These are phyloP conservation scores for Huso huso DNA, from an alignment of 2,797 vertebrate genomes.

Conservation along the genomic window DNA sequence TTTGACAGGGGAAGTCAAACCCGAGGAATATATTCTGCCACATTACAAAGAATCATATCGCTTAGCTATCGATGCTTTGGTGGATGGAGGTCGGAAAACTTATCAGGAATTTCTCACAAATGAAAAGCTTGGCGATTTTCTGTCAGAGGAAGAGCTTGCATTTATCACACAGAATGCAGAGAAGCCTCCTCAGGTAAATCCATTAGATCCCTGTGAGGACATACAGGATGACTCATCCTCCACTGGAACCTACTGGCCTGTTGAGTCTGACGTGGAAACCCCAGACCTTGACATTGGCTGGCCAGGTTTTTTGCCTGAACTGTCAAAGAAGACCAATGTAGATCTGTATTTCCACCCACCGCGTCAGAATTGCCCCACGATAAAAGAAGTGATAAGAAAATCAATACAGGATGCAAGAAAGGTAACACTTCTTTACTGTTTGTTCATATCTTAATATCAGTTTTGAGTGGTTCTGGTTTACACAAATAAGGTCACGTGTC, in stretches of 20 bases:
- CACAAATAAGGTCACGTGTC: no score
- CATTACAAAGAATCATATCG: conserved; percentile 83
- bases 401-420: conserved; percentile 76
- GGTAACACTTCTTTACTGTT: conserved; percentile 50
- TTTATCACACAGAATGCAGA: conserved; percentile 72
- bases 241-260: conserved; percentile 77
- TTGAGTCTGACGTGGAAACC: conserved; percentile 77
- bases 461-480: no score
- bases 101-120: conserved; percentile 75
- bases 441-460: no score
- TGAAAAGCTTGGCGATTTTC: conserved; percentile 72
- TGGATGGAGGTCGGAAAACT: conserved; percentile 71
- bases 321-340: conserved; percentile 62
- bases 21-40: conserved; percentile 64
- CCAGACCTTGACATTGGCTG: conserved; percentile 86
- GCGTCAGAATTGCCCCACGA: conserved; percentile 67
- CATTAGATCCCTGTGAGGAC: conserved; percentile 33
- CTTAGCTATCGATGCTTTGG: conserved; percentile 74
- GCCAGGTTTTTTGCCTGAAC: conserved; percentile 60
- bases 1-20: conserved; percentile 53
- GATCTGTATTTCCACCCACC: conserved; percentile 85
- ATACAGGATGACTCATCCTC: conserved; percentile 52
- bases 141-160: conserved; percentile 73
- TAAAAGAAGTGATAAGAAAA: conserved; percentile 81
- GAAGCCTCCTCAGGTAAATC: conserved; percentile 28